Conservation (phyloP, 2,113 vertebrate species). For the Dendrocopos noguchii region DNA sequence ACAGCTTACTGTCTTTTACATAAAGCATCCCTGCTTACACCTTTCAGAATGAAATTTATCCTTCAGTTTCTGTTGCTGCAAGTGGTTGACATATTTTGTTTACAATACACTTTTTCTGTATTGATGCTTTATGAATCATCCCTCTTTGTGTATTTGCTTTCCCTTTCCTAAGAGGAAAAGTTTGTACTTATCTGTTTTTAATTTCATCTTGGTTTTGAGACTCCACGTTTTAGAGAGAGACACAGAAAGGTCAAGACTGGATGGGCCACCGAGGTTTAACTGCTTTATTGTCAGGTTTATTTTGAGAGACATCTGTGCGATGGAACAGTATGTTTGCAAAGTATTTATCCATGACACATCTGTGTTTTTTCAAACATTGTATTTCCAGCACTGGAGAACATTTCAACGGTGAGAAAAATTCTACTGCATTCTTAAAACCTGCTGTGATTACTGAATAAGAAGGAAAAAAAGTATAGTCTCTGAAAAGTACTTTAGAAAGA, state of each 20-base stretch:
- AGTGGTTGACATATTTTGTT: neutral
- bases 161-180: neutral
- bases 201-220: neutral
- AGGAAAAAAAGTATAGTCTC: neutral
- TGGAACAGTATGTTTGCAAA: neutral
- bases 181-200: neutral
- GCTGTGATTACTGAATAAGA: neutral
- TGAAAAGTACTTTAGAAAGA: neutral
- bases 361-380: neutral
- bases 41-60: neutral
- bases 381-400: neutral
- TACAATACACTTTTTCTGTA: neutral
- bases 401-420: neutral
- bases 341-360: neutral
- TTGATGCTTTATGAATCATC: neutral
- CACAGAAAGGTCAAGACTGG: neutral
- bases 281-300: neutral
- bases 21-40: neutral
- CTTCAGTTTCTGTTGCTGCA: neutral
- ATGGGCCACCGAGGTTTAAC: neutral
- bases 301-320: neutral
- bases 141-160: neutral
- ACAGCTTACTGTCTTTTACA: neutral
- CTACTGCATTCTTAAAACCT: neutral
- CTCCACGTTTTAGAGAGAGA: neutral